Evolutionary conservation across 2,797 vertebrate genomes (phyloP).

Genomic region (Coilia nasus): DNA sequence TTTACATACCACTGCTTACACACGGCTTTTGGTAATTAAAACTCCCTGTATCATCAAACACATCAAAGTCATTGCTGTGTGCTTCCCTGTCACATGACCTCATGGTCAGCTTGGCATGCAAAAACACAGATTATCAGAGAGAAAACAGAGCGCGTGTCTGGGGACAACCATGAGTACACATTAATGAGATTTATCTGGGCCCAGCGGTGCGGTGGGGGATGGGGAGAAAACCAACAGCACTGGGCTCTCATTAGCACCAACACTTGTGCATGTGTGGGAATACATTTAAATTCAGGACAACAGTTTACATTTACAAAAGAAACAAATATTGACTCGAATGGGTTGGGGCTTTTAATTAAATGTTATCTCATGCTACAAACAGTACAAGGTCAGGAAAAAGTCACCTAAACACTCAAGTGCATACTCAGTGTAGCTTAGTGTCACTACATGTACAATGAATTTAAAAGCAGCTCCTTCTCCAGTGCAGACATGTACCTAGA

Average conservation of each 20-base stretch:
- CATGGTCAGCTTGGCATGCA: constrained; percentile 51
- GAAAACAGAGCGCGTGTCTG: constrained; percentile 48
- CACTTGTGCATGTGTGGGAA: background rate
- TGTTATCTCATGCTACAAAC: background rate
- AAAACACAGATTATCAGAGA: constrained; percentile 51
- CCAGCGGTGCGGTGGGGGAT: background rate
- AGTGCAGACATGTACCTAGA: too few species aligned
- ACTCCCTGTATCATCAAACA: background rate
- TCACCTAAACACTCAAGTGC: background rate
- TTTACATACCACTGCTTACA: background rate
- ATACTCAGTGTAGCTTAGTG: too few species aligned
- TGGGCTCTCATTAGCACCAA: background rate
- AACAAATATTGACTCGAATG: constrained; percentile 10
- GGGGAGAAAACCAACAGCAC: background rate
- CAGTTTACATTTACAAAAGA: background rate
- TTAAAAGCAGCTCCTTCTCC: too few species aligned
- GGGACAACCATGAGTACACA: constrained; percentile 46
- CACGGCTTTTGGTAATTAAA: background rate
- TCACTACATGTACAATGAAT: too few species aligned
- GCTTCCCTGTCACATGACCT: constrained; percentile 29
- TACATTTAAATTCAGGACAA: background rate
- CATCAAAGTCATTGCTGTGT: background rate
- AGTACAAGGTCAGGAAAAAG: background rate
- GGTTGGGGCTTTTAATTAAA: background rate
- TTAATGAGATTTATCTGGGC: constrained; percentile 48